A percentile compares a stretch with the other conserved stretches of the same genome.
Conservation (phyloP, 2,797 vertebrate species). For the Pteronotus mesoamericanus region DNA sequence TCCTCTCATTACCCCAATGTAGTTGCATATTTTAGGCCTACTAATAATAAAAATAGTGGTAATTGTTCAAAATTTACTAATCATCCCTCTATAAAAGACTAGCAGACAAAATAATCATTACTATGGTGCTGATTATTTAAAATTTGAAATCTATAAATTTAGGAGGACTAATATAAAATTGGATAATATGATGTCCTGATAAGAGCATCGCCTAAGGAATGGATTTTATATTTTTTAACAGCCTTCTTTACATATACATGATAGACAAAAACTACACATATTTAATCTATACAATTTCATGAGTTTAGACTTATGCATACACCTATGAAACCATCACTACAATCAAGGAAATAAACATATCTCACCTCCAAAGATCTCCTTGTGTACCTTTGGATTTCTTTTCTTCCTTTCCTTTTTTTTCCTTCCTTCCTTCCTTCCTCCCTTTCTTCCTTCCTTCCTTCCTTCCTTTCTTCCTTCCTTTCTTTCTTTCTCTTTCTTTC, state of each 20-base stretch:
- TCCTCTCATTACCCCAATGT: neutral
- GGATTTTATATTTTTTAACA: neutral
- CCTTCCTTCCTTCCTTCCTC: too few species aligned
- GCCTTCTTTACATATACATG: neutral
- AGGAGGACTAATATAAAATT: neutral
- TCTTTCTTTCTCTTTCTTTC: too few species aligned
- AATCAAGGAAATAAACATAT: neutral
- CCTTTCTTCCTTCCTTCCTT: too few species aligned
- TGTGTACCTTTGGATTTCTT: neutral
- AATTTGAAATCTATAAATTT: neutral
- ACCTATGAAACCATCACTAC: neutral
- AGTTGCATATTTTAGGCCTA: neutral
- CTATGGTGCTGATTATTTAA: neutral
- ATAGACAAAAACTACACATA: neutral
- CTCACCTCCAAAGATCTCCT: neutral
- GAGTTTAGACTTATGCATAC: neutral
- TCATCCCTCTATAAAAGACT: neutral
- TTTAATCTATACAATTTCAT: neutral
- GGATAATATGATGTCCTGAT: neutral
- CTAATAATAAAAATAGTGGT: neutral
- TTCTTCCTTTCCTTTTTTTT: too few species aligned
- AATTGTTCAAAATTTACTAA: neutral
- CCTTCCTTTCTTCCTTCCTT: too few species aligned
- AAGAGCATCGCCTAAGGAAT: neutral
- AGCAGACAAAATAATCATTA: neutral